Percentiles rank a stretch among this genome's conserved stretches.
phyloP scores from a whole-genome alignment of 2,888 invertebrate species.

The Xylocampa areola region DNA sequence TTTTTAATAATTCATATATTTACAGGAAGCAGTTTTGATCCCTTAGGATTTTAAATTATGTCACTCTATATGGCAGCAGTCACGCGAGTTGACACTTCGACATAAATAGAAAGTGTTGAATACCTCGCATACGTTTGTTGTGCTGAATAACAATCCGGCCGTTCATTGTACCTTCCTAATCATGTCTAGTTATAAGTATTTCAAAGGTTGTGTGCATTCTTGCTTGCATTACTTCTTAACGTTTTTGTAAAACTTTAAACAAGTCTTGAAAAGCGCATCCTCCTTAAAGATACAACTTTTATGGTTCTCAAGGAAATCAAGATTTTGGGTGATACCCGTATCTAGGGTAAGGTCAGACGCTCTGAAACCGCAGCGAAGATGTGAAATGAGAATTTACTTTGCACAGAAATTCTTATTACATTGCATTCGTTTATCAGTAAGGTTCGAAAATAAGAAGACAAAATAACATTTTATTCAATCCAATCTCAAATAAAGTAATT shows the following conservation, averaged over 20 bases:
- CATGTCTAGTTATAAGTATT: conserved; percentile 55
- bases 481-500: conserved; percentile 51
- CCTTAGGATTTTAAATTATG: conserved; percentile 70
- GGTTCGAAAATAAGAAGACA: conserved; percentile 10
- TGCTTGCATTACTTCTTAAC: conserved; percentile 7
- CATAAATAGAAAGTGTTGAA: conserved; percentile 87
- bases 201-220: conserved; percentile 46
- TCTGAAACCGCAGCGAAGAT: conserved; percentile 30
- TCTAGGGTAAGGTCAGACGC: conserved; percentile 59
- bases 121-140: conserved; percentile 72
- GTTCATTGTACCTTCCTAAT: conserved; percentile 59
- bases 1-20: conserved; percentile 43
- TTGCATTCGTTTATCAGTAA: conserved; percentile 15
- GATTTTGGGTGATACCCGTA: conserved; percentile 44
- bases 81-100: conserved; percentile 70
- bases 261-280: conserved; percentile 35
- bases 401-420: conserved; percentile 14
- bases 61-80: conserved; percentile 72
- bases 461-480: conserved; percentile 33
- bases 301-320: conserved; percentile 58
- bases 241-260: conserved; percentile 11
- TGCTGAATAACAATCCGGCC: conserved; percentile 71
- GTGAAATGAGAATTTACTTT: conserved; percentile 42
- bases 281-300: conserved; percentile 40
- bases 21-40: conserved; percentile 54